Evolutionary conservation across 2,797 vertebrate species (phyloP).

Genomic region (Muscicapa comitata): DNA sequence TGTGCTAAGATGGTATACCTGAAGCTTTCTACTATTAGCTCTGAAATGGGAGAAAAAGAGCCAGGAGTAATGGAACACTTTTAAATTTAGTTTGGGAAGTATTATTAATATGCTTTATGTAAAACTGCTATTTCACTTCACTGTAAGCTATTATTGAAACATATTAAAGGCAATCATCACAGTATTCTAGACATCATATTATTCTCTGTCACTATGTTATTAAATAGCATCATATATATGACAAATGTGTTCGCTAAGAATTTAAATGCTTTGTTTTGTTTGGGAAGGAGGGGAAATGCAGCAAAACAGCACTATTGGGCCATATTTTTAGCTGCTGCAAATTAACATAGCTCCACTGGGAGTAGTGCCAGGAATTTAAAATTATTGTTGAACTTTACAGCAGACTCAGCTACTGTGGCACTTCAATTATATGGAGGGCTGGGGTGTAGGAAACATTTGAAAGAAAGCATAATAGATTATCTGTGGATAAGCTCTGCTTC

Average conservation of each 20-base stretch:
- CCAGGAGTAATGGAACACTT: background rate
- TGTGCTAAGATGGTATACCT: background rate
- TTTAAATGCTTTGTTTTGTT: slow-evolving; percentile 43
- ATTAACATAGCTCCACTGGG: slow-evolving; percentile 52
- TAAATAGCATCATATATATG: background rate
- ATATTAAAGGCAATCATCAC: background rate
- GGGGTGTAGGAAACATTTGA: background rate
- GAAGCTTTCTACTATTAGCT: background rate
- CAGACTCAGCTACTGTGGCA: slow-evolving; percentile 33
- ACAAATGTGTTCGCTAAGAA: slow-evolving; percentile 7
- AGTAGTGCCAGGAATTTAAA: slow-evolving; percentile 48
- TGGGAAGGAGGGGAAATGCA: background rate
- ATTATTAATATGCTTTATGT: background rate
- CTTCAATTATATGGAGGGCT: background rate
- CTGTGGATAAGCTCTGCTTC: background rate
- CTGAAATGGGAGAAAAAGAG: background rate
- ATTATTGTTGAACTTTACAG: slow-evolving; percentile 44
- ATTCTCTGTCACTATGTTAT: background rate
- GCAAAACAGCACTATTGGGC: slow-evolving; percentile 10
- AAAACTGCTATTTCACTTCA: background rate
- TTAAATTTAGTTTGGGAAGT: background rate
- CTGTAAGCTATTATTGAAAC: background rate
- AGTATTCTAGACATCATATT: background rate
- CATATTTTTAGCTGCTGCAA: slow-evolving; percentile 51
- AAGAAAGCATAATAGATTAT: slow-evolving; percentile 21